These are phyloP conservation scores for Spodoptera litura DNA, from an alignment of 1,140 invertebrate genomes.

Conservation along the genomic window DNA sequence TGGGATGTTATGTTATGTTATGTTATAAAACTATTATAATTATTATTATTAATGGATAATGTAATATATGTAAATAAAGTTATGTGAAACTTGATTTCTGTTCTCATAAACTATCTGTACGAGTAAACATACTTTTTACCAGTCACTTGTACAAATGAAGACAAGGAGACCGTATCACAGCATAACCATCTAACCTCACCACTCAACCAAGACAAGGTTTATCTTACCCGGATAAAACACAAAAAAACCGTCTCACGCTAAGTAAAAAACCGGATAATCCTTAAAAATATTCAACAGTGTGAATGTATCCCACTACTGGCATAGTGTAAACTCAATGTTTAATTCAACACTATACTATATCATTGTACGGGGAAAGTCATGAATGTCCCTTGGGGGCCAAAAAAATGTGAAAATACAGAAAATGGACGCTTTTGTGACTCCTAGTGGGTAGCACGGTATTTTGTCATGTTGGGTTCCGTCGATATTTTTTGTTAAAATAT, in stretches of 20 bases:
- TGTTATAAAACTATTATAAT: no score
- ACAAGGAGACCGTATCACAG: no score
- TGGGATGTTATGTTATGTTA: no score
- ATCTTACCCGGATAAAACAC: not conserved
- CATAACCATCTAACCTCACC: not conserved
- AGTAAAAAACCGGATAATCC: conserved; percentile 7
- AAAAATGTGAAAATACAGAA: conserved; percentile 11
- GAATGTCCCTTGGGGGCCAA: not conserved
- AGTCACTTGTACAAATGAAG: no score
- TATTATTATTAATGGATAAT: no score
- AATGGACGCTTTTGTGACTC: not conserved
- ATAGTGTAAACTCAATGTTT: conserved; percentile 27
- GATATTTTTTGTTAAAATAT: not conserved
- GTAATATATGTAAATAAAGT: no score
- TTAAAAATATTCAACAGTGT: not conserved
- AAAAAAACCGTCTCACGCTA: not conserved
- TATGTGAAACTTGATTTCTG: no score
- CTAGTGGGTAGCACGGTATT: not conserved
- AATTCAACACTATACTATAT: conserved; percentile 14
- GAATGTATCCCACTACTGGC: not conserved
- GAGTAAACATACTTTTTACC: no score
- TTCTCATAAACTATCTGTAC: no score
- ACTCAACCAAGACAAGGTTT: not conserved
- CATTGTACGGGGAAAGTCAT: conserved; percentile 18
- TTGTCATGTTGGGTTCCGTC: conserved; percentile 15